Conservation (phyloP, 2,888 invertebrate species). For the Autographa pulchrina region DNA sequence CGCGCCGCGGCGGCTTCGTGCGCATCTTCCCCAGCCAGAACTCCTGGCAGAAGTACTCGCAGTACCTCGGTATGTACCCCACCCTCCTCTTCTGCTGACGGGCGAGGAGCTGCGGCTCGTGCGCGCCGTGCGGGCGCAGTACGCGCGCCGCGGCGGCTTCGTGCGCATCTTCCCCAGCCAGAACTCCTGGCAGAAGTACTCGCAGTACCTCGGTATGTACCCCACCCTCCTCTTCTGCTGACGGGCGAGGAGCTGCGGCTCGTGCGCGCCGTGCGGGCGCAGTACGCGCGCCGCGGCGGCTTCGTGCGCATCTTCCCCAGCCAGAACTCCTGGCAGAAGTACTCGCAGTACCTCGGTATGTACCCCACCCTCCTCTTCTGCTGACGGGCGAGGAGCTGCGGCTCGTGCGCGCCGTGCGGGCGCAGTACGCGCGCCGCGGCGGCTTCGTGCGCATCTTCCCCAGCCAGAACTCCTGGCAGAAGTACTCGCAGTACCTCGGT, state of each 20-base stretch:
- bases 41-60: too few species aligned
- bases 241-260: conserved; percentile 94
- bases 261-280: conserved; percentile 92
- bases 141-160: too few species aligned
- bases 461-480: conserved; percentile 95
- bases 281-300: conserved; percentile 95
- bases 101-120: too few species aligned
- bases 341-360: conserved; percentile 93
- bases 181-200: too few species aligned
- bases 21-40: too few species aligned
- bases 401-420: conserved; percentile 92
- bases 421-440: conserved; percentile 95
- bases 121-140: too few species aligned
- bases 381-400: conserved; percentile 94
- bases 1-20: too few species aligned
- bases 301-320: conserved; percentile 97
- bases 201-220: too few species aligned
- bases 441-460: conserved; percentile 98
- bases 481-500: conserved; percentile 94
- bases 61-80: too few species aligned
- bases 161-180: too few species aligned
- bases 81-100: too few species aligned
- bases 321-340: conserved; percentile 95
- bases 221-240: too few species aligned
- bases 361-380: conserved; percentile 10